Conservation (phyloP, 1,140 invertebrate genomes). For the Anagrus nilaparvatae region DNA sequence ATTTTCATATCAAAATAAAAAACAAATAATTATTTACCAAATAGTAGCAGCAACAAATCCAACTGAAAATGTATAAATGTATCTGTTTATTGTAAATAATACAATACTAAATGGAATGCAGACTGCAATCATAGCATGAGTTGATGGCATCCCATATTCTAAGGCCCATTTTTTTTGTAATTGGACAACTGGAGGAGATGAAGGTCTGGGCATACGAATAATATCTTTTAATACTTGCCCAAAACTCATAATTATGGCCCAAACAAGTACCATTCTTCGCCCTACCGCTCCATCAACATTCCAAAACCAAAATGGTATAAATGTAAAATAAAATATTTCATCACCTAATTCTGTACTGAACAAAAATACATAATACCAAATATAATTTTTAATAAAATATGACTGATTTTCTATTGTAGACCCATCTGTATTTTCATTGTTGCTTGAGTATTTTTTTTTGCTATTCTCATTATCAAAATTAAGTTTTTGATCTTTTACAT, state of each 20-base stretch:
- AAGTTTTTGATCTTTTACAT: constrained; percentile 1
- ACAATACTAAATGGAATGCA: constrained; percentile 78
- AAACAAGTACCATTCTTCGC: constrained; percentile 67
- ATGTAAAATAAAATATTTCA: constrained; percentile 77
- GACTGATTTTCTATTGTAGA: constrained; percentile 13
- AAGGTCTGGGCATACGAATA: constrained; percentile 72
- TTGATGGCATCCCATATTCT: constrained; percentile 91
- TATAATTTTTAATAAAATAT: constrained; percentile 60
- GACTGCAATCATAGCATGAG: constrained; percentile 83
- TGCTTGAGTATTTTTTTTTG: constrained; percentile 7
- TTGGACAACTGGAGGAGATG: constrained; percentile 67
- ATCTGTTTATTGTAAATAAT: constrained; percentile 68
- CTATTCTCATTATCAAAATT: constrained; percentile 2
- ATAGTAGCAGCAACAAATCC: constrained; percentile 45
- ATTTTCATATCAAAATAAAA: neutral
- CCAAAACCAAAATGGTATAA: constrained; percentile 89
- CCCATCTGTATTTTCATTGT: constrained; percentile 9
- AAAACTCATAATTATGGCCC: constrained; percentile 77
- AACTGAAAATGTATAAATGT: constrained; percentile 57
- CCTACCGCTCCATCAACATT: constrained; percentile 79
- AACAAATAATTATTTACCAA: constrained; percentile 34
- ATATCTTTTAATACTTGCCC: constrained; percentile 84
- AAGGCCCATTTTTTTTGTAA: constrained; percentile 77
- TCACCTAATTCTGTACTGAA: constrained; percentile 78
- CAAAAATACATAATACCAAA: constrained; percentile 79